Conservation (phyloP, 2,113 vertebrate genomes). For the Hypomesus transpacificus region DNA sequence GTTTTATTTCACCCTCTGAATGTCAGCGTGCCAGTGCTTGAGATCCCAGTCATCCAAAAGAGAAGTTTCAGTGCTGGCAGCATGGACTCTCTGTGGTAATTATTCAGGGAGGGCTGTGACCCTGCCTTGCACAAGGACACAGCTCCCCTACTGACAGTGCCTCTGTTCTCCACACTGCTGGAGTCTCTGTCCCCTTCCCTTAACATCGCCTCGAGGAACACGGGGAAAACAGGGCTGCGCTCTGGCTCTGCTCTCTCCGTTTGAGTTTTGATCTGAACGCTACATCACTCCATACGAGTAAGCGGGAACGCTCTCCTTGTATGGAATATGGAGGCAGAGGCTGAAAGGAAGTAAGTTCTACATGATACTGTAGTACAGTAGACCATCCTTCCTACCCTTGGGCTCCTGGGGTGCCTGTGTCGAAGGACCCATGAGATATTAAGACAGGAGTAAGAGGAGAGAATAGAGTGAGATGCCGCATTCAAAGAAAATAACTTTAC, state of each 20-base stretch:
- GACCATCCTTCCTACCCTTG: constrained; percentile 24
- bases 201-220: constrained; percentile 17
- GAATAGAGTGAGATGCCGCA: constrained; percentile 25
- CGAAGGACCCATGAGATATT: constrained; percentile 22
- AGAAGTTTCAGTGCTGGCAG: constrained; percentile 43
- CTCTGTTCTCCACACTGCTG: constrained; percentile 29
- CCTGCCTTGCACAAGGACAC: constrained; percentile 60
- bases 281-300: constrained; percentile 36
- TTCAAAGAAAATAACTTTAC: constrained; percentile 46
- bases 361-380: constrained; percentile 11
- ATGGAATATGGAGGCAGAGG: constrained; percentile 22
- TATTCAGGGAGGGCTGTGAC: constrained; percentile 48
- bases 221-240: constrained; percentile 36
- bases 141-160: constrained; percentile 16
- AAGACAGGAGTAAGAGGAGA: constrained; percentile 13
- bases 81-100: constrained; percentile 52
- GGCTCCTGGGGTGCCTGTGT: constrained; percentile 24
- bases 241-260: constrained; percentile 26
- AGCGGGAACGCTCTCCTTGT: constrained; percentile 27
- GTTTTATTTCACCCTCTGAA: constrained; percentile 23
- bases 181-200: constrained; percentile 19
- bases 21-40: constrained; percentile 15
- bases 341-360: constrained; percentile 42
- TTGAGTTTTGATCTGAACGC: constrained; percentile 36
- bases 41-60: constrained; percentile 32